A percentile compares a stretch with the other conserved stretches of the same genome.
These are phyloP conservation scores for Aphelinus atriplicis DNA, from an alignment of 1,140 invertebrate genomes.

Conservation along the genomic window DNA sequence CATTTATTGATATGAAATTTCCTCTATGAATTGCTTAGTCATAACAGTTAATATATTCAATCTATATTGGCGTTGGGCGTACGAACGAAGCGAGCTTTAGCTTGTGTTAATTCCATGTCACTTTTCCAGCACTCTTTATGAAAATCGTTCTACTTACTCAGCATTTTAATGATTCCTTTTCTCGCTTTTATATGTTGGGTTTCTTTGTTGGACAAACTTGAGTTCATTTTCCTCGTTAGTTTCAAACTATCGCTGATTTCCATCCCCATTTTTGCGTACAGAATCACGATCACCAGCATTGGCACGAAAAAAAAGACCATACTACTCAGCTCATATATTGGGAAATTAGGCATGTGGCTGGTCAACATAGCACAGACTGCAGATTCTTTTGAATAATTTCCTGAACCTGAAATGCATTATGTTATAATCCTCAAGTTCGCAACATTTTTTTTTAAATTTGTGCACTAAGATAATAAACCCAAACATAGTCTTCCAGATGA, in stretches of 20 bases:
- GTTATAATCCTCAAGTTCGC: constrained; percentile 35
- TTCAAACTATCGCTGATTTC: constrained; percentile 70
- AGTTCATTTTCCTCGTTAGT: constrained; percentile 50
- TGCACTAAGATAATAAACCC: not conserved
- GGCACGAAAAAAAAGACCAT: constrained; percentile 86
- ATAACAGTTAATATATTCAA: too few species aligned
- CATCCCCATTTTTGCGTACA: constrained; percentile 82
- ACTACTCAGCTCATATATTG: constrained; percentile 83
- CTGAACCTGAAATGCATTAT: constrained; percentile 49
- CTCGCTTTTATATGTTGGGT: constrained; percentile 73
- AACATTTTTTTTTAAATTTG: constrained; percentile 4
- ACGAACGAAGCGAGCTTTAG: not conserved
- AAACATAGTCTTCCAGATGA: constrained; percentile 30
- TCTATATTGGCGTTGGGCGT: too few species aligned
- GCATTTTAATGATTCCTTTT: constrained; percentile 82
- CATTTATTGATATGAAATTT: too few species aligned
- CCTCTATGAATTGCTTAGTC: too few species aligned
- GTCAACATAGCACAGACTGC: constrained; percentile 81
- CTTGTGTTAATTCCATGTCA: not conserved
- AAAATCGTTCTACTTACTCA: constrained; percentile 70
- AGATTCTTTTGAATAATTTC: constrained; percentile 70
- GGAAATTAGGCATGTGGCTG: constrained; percentile 58
- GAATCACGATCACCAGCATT: constrained; percentile 78
- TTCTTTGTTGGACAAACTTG: constrained; percentile 75
- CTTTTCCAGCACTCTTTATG: too few species aligned